A percentile compares a stretch with the other conserved stretches of the same genome.
Conservation (phyloP, 2,888 invertebrate species). For the Orthosia gothica region DNA sequence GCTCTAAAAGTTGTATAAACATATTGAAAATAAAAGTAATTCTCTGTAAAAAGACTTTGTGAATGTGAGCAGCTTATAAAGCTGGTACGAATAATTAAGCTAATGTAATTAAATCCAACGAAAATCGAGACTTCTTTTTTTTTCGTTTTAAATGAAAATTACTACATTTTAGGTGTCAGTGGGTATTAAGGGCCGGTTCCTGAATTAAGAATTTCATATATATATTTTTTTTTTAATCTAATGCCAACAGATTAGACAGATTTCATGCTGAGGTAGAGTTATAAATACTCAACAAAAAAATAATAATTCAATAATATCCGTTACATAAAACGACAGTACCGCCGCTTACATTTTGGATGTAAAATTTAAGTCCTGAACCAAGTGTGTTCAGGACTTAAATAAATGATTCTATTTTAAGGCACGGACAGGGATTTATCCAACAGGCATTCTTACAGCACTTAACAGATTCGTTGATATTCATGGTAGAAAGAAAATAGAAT, state of each 20-base stretch:
- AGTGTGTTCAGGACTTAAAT: conserved; percentile 14
- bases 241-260: no score
- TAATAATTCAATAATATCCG: neutral
- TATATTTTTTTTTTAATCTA: no score
- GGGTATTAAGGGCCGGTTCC: no score
- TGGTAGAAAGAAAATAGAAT: neutral
- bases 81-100: no score
- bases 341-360: neutral
- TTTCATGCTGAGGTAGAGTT: no score
- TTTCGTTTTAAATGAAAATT: neutral
- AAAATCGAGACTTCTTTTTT: no score
- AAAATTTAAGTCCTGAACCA: neutral
- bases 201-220: no score
- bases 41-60: no score
- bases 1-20: neutral
- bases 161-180: neutral
- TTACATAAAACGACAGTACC: neutral
- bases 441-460: neutral
- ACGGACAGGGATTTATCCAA: conserved; percentile 4
- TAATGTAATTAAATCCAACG: no score
- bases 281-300: no score
- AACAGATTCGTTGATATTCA: neutral
- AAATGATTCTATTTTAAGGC: conserved; percentile 13
- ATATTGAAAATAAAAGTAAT: no score
- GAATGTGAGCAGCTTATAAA: conserved; percentile 3